Percentiles rank a stretch among this genome's conserved stretches.
These are phyloP conservation scores for Coronaproctus castanopsis DNA, from an alignment of 2,888 invertebrate species.

Conservation along the genomic window DNA sequence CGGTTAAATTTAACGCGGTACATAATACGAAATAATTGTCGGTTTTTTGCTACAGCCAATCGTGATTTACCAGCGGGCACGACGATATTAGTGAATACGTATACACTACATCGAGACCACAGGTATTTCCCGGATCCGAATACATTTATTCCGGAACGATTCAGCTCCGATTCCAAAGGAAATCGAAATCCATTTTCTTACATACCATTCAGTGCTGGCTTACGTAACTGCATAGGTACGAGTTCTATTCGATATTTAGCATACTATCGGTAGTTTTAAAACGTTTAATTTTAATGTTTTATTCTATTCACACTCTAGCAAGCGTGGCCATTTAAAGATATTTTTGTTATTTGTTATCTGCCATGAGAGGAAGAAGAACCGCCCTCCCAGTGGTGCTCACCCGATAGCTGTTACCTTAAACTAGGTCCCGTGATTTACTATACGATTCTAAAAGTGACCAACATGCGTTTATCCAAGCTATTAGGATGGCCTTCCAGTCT, in stretches of 20 bases:
- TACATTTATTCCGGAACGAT: conserved; percentile 32
- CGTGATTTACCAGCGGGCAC: conserved; percentile 25
- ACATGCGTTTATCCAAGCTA: too few relatives aligned
- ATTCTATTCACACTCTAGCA: background rate
- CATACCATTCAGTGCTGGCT: conserved; percentile 30
- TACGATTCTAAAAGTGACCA: too few relatives aligned
- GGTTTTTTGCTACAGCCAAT: too few relatives aligned
- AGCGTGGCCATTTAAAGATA: background rate
- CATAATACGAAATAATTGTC: too few relatives aligned
- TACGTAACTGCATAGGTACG: conserved; percentile 27
- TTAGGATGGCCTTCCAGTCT: too few relatives aligned
- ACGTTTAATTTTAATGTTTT: background rate
- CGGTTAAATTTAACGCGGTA: too few relatives aligned
- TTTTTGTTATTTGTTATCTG: too few relatives aligned
- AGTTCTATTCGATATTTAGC: background rate
- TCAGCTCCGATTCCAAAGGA: conserved; percentile 26
- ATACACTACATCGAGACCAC: conserved; percentile 29
- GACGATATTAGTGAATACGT: conserved; percentile 25
- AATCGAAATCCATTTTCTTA: conserved; percentile 27
- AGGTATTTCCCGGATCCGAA: conserved; percentile 32
- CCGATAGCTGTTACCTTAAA: too few relatives aligned
- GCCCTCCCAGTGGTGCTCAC: too few relatives aligned
- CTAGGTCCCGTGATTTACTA: too few relatives aligned
- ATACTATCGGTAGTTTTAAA: background rate
- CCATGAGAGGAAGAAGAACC: too few relatives aligned